Conservation (phyloP, 2,113 vertebrate species). For the Ptyas mucosa region DNA sequence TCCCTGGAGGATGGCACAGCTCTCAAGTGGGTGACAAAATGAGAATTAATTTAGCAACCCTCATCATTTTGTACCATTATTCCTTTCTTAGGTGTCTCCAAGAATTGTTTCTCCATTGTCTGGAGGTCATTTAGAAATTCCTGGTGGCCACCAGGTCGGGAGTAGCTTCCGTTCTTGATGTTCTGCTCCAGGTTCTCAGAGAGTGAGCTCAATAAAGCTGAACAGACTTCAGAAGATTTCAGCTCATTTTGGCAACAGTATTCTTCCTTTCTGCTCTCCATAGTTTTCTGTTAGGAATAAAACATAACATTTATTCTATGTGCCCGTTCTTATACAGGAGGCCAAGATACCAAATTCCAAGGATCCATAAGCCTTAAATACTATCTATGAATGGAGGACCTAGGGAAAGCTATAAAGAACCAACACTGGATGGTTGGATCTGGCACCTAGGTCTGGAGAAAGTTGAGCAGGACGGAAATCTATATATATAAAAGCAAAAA, state of each 20-base stretch:
- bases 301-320: neutral
- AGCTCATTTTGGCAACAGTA: conserved; percentile 28
- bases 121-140: conserved; percentile 2
- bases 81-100: conserved; percentile 37
- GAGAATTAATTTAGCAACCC: neutral
- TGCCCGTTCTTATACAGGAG: too few relatives aligned
- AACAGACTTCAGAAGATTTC: conserved; percentile 42
- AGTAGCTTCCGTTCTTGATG: conserved; percentile 24
- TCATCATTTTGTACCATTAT: conserved; percentile 37
- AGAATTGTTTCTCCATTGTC: conserved; percentile 34
- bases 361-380: too few relatives aligned
- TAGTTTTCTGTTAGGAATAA: neutral
- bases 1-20: neutral
- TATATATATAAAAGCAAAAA: too few relatives aligned
- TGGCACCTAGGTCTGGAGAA: too few relatives aligned
- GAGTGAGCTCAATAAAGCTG: conserved; percentile 34
- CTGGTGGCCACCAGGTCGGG: conserved; percentile 33
- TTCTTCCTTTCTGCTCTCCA: neutral
- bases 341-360: too few relatives aligned
- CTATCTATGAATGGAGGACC: too few relatives aligned
- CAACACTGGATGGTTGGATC: too few relatives aligned
- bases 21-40: neutral
- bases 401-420: too few relatives aligned
- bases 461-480: too few relatives aligned
- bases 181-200: conserved; percentile 41